phyloP scores from a whole-genome alignment of 2,888 invertebrate genomes.

The Chrysolina oricalcia region DNA sequence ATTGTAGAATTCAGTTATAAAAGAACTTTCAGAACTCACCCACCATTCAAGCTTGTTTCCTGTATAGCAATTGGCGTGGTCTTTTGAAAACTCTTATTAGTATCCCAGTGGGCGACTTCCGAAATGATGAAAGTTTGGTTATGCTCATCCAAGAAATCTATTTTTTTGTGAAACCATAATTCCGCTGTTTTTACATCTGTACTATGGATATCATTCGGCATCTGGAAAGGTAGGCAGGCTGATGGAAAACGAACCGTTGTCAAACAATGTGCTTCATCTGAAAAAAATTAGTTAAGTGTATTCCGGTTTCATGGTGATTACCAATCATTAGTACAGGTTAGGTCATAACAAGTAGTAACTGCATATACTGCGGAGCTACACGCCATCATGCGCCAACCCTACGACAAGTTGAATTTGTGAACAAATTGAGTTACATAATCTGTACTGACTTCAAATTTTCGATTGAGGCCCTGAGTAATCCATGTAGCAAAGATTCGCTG shows the following conservation, averaged over 20 bases:
- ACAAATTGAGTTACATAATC: too few relatives aligned
- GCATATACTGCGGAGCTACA: too few relatives aligned
- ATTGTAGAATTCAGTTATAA: too few relatives aligned
- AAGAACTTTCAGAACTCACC: constrained; percentile 40
- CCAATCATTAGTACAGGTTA: too few relatives aligned
- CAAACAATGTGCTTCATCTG: constrained; percentile 74
- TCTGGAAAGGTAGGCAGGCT: constrained; percentile 84
- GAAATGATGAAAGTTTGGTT: constrained; percentile 83
- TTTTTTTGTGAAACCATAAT: constrained; percentile 86
- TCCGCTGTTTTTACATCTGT: constrained; percentile 86
- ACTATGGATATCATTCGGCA: constrained; percentile 83
- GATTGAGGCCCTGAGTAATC: too few relatives aligned
- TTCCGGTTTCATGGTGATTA: too few relatives aligned
- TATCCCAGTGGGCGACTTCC: constrained; percentile 85
- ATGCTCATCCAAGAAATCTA: constrained; percentile 77
- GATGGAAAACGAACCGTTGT: constrained; percentile 76
- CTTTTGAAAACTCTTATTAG: constrained; percentile 81
- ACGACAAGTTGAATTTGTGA: too few relatives aligned
- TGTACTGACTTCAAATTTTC: too few relatives aligned
- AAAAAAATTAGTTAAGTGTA: constrained; percentile 5
- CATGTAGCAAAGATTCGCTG: too few relatives aligned
- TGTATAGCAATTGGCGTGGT: constrained; percentile 87
- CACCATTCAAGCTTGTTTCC: constrained; percentile 82
- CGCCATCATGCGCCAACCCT: too few relatives aligned
- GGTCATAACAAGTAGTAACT: too few relatives aligned